Base-by-base conservation (phyloP, 2,113 vertebrate species). In the Ginglymostoma cirratum region DNA sequence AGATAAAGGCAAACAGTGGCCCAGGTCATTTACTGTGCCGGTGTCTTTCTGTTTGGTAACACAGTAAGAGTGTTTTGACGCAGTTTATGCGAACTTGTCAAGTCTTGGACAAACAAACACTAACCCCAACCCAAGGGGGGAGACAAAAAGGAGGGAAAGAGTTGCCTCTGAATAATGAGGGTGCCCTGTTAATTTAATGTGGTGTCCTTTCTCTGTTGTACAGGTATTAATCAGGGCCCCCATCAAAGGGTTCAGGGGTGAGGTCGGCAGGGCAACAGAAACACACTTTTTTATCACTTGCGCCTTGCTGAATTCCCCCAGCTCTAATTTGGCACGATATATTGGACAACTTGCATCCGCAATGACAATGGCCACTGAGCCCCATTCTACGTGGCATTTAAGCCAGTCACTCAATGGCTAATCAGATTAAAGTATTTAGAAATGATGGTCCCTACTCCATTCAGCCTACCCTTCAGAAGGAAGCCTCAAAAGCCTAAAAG, bases 341-440 rank as follows among this genome's bases (percentile, higher is more conserved):
- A 96, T 96, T 52, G 7, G 27, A 48, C 69, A 96, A 97, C 97
- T 96, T 96, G 27, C 97, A 97, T 95, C 95, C 94, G 96, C 69
- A 96, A 96, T 95, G 96, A 96, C 97, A 96, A 96, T 30, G 93
- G 38, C 96, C 48, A 95, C 96, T 96, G 96, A 95, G 30, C 14
- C 96, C 96, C 96, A 95, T 90, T 94, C 30, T 96, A 2, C 95
- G 48, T 72, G 34, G 94, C 94, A 52, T 52, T 19, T 85, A 65
- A 93, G 34, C 96, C 96, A 67, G 96, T 97, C 96, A 96, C 87
- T 96, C 96, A 96, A 90, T 93, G 21, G 45, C 95, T 97, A 97
- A 97, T 97, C 96, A 97, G 97, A 97, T 97, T 97, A 97, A 96
- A 96, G 96, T 95, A 34, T 8, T 96, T 96, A 96, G 96, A 45